phyloP scores from a whole-genome alignment of 2,888 invertebrate genomes.

The Leptogaster cylindrica region DNA sequence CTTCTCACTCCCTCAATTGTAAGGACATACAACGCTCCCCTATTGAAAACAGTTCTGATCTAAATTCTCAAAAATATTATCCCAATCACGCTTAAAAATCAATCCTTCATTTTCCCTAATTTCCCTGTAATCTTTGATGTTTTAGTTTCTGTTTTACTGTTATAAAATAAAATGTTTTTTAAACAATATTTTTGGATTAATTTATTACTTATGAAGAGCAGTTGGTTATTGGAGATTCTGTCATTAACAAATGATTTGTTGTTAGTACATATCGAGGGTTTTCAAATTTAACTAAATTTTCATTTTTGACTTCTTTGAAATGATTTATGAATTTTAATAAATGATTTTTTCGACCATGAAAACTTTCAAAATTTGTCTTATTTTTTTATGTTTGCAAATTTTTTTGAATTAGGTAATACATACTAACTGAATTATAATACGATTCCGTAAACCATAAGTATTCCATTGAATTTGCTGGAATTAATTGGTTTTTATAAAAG shows the following conservation, averaged over 20 bases:
- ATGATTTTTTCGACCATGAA: background rate
- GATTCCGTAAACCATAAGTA: no score
- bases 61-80: background rate
- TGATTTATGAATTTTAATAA: background rate
- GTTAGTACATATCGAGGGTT: no score
- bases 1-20: background rate
- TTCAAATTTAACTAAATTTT: no score
- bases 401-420: no score
- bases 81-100: no score
- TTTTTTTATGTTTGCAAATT: background rate
- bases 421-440: no score
- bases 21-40: background rate
- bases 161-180: background rate
- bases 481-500: no score
- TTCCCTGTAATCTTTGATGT: background rate
- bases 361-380: background rate
- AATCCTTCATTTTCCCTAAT: constrained; percentile 47
- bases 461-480: no score
- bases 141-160: background rate
- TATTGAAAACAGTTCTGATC: background rate
- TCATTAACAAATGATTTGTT: no score
- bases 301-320: no score
- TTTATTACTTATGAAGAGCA: background rate
- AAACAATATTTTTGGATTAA: background rate
- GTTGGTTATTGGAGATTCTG: background rate